Evolutionary conservation across 1,140 invertebrate species (phyloP), one percentile per base, ranked within the genome.

Genomic region (Hyles vespertilio): DNA sequence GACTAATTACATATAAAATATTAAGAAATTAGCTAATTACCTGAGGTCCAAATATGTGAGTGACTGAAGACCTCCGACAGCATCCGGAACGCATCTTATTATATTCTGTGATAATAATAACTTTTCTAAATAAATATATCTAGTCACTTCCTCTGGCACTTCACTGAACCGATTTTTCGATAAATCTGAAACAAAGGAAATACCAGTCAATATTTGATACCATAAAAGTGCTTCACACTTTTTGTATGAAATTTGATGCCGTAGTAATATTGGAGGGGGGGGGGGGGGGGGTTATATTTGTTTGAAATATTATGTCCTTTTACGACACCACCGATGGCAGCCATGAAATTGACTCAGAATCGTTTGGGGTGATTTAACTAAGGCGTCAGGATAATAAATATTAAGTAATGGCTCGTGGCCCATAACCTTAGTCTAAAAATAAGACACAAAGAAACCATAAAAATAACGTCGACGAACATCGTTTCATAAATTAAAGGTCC

Each of bases 111-210:
- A 97, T 60, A 97, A 92, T 70, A 96, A 92, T 61, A 98, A 89
- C 74, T 94, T 94, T 89, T 98, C 96, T 77, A 98, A 91, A 81
- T 95, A 97, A 65, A 92, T 89, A 84, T 96, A 98, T 53, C 94
- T 92, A 49, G 96, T 97, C 45, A 98, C 90, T 91, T 98, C 96
- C 79, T 93, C 92, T 51, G 97, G 97, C 67, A 98, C 89, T 87
- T 98, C 96, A 75, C 92, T 92, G 83, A 98, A 95, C 68, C 95
- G 93, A 89, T 98, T 98, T 86, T 97, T 96, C 49, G 97, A 98
- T 69, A 98, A 91, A 94, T 98, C 97, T 98, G 93, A 63, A 93
- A 94, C 78, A 90, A 87, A 79, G 51, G 46, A 71, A 63, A 56
- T 8, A 5, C 36, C 36, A 40, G 8, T 40, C 36, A 40, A 5